Evolutionary conservation across 1,140 invertebrate species (phyloP), one percentile per base, ranked within the genome.

Genomic region (Drosophila oshimai): DNA sequence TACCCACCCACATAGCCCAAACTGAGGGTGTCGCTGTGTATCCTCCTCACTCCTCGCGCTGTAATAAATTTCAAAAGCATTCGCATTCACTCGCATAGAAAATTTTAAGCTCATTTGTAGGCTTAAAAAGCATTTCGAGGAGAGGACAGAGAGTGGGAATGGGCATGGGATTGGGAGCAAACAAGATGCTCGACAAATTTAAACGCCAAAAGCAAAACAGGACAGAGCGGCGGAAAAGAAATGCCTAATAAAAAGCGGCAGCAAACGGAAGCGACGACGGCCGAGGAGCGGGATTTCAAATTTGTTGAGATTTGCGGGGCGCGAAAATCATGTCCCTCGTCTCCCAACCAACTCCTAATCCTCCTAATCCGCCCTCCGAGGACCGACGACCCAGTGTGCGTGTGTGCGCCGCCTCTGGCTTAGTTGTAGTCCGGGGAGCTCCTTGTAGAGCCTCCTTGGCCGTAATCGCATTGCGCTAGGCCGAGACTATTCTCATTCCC

Each of bases 21-120:
- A 47, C 28, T 18, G 12, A 15, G 36, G 28, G 39, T 60, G 42
- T 61, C 26, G 39, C 29, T 34, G 42, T 54, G 31, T 74, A 17
- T 58, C 44, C 33, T 60, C 42, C 33, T 46, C 34, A 28, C 26
- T 62, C 29, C 46, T 69, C 47, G 61, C n/a, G 33, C 62, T 22
- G 60, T 76, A 89, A 89, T 89, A 89, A 89, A 89, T 89, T 89
- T 83, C 74, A 79, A 87, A 87, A 79, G 87, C 87, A 89, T 89
- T 89, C 80, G 61, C 74, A 89, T 83, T 87, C 87, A 89, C 55
- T 89, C 86, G 67, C 76, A 89, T 86, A 89, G 86, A 89, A 89
- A 89, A 89, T 89, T 86, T 74, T 89, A 89, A 89, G 86, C 86
- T 89, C 86, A 89, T 89, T 89, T 89, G 88, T 89, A 76, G 81